These are phyloP conservation scores for Cremastobaeus sp. DNA, from an alignment of 2,888 invertebrate species.

Conservation along the genomic window DNA sequence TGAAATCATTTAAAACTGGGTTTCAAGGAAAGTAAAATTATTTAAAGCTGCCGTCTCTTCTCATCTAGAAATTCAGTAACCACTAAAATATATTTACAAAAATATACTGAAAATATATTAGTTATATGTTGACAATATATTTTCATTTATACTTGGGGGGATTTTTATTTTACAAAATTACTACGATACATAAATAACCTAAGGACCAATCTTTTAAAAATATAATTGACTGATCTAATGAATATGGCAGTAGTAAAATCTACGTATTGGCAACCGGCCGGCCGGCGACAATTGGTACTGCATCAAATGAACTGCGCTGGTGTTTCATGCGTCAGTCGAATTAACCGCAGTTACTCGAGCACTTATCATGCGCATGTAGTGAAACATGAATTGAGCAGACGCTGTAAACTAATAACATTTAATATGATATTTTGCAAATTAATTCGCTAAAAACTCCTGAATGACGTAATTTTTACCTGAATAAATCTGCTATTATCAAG, in stretches of 20 bases:
- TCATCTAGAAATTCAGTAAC: too few relatives aligned
- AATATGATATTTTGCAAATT: not conserved
- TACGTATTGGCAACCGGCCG: conserved; percentile 54
- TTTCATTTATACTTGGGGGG: too few relatives aligned
- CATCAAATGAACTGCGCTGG: conserved; percentile 49
- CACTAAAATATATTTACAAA: too few relatives aligned
- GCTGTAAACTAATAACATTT: conserved; percentile 15
- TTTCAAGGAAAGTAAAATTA: too few relatives aligned
- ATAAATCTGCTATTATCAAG: too few relatives aligned
- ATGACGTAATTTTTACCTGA: too few relatives aligned
- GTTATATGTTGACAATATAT: too few relatives aligned
- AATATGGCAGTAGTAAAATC: conserved; percentile 42
- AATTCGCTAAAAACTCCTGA: not conserved
- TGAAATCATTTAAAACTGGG: too few relatives aligned
- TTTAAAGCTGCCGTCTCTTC: too few relatives aligned
- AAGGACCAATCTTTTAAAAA: conserved; percentile 23
- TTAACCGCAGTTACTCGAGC: conserved; percentile 56
- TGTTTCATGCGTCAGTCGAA: conserved; percentile 54
- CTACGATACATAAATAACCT: too few relatives aligned
- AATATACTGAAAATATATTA: too few relatives aligned
- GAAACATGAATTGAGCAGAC: conserved; percentile 31
- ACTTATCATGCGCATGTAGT: conserved; percentile 55
- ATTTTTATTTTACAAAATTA: too few relatives aligned
- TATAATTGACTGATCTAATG: conserved; percentile 30
- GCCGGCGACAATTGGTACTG: conserved; percentile 53